phyloP scores from a whole-genome alignment of 1,140 invertebrate species.

The Caenorhabditis tropicalis region DNA sequence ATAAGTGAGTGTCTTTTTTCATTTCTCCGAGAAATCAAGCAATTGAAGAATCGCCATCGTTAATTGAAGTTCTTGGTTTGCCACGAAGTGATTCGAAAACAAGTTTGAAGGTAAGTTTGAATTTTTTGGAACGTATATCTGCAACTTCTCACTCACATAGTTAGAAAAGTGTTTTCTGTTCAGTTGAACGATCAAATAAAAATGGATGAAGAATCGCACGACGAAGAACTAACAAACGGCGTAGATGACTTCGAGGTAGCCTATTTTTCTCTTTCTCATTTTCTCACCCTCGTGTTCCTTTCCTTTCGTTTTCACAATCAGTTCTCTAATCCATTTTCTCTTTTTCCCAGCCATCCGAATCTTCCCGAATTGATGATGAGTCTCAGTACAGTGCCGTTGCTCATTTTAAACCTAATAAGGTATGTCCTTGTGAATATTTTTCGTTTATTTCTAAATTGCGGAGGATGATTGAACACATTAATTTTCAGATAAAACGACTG shows the following conservation, averaged over 20 bases:
- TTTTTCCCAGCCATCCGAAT: constrained; percentile 20
- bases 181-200: neutral
- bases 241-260: constrained; percentile 34
- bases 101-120: constrained; percentile 41
- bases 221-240: neutral
- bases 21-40: neutral
- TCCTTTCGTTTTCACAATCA: neutral
- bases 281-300: constrained; percentile 13
- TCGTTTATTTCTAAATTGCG: neutral
- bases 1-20: neutral
- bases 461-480: neutral
- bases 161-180: constrained; percentile 11
- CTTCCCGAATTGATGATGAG: constrained; percentile 51
- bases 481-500: constrained; percentile 44
- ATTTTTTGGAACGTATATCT: neutral
- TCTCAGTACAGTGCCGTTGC: constrained; percentile 56
- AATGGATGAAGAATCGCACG: constrained; percentile 20
- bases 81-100: constrained; percentile 34
- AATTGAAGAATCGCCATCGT: constrained; percentile 37
- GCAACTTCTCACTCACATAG: neutral
- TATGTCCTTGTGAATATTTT: neutral
- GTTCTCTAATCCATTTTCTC: neutral
- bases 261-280: neutral
- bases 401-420: constrained; percentile 57
- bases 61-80: constrained; percentile 40